Percentiles rank a stretch among this genome's conserved stretches.
Conservation (phyloP, 2,888 invertebrate genomes). For the Antitype chi region DNA sequence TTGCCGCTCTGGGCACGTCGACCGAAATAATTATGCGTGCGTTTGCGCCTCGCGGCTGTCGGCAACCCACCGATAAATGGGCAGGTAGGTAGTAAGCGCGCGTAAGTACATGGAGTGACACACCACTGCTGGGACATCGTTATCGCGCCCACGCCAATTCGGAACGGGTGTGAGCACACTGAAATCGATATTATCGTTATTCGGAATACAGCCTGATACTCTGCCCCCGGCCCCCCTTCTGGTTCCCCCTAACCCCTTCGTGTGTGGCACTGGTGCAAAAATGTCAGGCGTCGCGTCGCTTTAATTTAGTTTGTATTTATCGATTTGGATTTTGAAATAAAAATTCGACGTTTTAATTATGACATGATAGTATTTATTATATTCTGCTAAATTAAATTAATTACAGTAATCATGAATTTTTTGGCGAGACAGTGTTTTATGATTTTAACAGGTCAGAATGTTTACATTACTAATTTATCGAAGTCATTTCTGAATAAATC, state of each 20-base stretch:
- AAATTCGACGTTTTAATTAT: conserved; percentile 40
- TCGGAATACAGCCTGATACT: no score
- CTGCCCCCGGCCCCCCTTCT: no score
- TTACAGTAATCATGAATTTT: conserved; percentile 70
- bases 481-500: conserved; percentile 19
- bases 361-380: conserved; percentile 24
- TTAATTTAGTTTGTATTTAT: conserved; percentile 33
- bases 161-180: no score
- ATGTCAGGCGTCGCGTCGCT: conserved; percentile 32
- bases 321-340: conserved; percentile 50
- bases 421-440: conserved; percentile 65
- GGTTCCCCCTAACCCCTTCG: neutral
- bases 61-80: no score
- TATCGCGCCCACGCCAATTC: no score
- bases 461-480: conserved; percentile 26
- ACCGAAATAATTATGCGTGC: no score
- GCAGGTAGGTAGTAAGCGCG: no score
- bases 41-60: no score
- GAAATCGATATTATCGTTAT: no score
- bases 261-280: conserved; percentile 5
- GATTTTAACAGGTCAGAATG: conserved; percentile 69
- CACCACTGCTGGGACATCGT: no score
- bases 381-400: conserved; percentile 18
- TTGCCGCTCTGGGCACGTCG: no score
- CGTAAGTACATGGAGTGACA: no score